Evolutionary conservation across 2,797 vertebrate species (phyloP).

Genomic region (Syngnathus rostellatus): DNA sequence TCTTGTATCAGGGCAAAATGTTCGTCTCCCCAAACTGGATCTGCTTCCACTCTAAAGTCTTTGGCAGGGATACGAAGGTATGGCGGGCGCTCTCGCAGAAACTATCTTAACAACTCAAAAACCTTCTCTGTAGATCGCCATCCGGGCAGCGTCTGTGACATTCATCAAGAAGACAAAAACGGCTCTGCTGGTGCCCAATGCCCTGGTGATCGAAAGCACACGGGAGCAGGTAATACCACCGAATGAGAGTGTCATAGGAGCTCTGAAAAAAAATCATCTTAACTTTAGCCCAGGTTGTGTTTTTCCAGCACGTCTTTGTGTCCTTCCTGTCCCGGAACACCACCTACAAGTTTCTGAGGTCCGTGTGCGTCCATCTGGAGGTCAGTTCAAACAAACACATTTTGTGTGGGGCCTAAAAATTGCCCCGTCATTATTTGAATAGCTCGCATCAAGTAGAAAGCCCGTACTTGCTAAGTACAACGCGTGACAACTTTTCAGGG

Average conservation of each 20-base stretch:
- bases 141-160: slow-evolving; percentile 79
- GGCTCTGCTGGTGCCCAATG: slow-evolving; percentile 90
- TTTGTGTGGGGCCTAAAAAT: neutral
- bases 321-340: slow-evolving; percentile 91
- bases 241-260: neutral
- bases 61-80: slow-evolving; percentile 95
- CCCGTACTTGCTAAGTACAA: neutral
- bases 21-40: slow-evolving; percentile 96
- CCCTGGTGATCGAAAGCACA: slow-evolving; percentile 79
- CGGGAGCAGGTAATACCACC: slow-evolving; percentile 73
- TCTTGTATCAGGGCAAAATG: slow-evolving; percentile 91
- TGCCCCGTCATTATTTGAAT: too few relatives aligned
- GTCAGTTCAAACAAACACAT: slow-evolving; percentile 60
- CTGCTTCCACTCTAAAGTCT: slow-evolving; percentile 96
- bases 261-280: neutral
- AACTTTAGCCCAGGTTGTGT: neutral
- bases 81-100: neutral
- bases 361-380: slow-evolving; percentile 81
- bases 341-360: slow-evolving; percentile 85
- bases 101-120: neutral
- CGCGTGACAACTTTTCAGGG: slow-evolving; percentile 52
- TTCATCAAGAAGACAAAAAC: slow-evolving; percentile 95
- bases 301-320: slow-evolving; percentile 87
- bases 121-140: slow-evolving; percentile 72
- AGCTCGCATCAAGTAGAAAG: neutral